These are phyloP conservation scores for Myiagra hebetior DNA, from an alignment of 2,113 vertebrate genomes.

Conservation along the genomic window DNA sequence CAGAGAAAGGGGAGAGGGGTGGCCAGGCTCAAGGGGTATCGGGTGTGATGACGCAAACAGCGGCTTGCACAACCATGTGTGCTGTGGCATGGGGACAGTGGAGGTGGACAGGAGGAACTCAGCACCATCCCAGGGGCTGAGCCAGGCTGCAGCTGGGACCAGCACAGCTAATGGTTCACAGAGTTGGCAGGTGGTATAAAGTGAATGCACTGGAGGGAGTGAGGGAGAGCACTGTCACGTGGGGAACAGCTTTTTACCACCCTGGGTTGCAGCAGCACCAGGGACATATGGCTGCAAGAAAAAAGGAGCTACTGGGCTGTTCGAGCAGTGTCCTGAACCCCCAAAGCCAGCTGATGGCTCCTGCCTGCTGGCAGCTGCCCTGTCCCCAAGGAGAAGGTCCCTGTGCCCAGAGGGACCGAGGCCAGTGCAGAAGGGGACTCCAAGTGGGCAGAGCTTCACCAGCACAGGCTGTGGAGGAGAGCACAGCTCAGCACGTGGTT, in stretches of 20 bases:
- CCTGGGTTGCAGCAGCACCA: neutral
- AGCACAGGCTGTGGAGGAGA: neutral
- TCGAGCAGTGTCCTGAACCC: rapidly evolving
- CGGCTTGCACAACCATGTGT: neutral
- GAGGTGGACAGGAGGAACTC: neutral
- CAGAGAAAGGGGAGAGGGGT: neutral
- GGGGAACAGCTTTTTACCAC: neutral
- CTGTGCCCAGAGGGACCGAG: neutral
- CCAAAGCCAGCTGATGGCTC: neutral
- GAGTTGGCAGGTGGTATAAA: neutral
- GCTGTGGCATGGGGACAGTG: no score
- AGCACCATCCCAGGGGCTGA: neutral
- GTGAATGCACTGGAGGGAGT: neutral
- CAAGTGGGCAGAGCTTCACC: neutral
- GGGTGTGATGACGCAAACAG: neutral
- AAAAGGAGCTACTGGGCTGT: neutral
- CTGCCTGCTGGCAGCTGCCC: neutral
- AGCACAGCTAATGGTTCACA: neutral
- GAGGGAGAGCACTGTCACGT: neutral
- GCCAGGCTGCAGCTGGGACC: neutral
- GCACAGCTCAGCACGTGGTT: neutral
- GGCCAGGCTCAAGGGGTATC: neutral
- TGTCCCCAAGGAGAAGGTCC: neutral
- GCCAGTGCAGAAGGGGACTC: neutral
- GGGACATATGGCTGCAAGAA: neutral